Base-by-base conservation (phyloP, 2,797 vertebrate species). In the Tadarida brasiliensis region DNA sequence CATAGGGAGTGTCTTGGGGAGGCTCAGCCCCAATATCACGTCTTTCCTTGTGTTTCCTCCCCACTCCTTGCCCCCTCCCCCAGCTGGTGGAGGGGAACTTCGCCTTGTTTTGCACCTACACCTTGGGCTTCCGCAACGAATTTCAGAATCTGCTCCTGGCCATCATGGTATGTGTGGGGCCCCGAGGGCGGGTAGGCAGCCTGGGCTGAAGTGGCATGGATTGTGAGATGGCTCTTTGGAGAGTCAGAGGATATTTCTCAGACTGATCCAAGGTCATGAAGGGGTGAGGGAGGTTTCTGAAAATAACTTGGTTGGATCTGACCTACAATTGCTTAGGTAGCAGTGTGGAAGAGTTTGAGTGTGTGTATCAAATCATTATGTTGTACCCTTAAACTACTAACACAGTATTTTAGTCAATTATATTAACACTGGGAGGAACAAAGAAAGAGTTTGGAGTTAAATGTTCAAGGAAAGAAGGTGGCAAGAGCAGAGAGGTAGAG, bases 41-140 rank as follows among this genome's bases (percentile, higher is more conserved):
- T 93, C 47, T 74, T 80, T 54, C 11, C n/a, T 68, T 88, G 22
- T 20, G 11, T 92, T 65, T 70, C 33, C 67, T 93, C 68, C 20
- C 57, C 61, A 15, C 20, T 7, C 5, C 1, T 4, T 54, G 3
- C 70, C 3, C 30, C 5, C 1, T 39, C 20, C 28, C 28, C 14
- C 88, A 99, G 99, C 98, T 99, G 28, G 98, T 99, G 92, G 99
- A 99, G 65, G 99, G 99, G 54, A 99, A 99, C 98, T 99, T 99
- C n/a, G 99, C 99, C 15, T 98, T 99, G 80, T 99, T 99, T 98
- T 99, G 99, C 96, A 99, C 98, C 85, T 99, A 99, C 35, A 98
- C 99, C 26, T 98, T 99, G 71, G 99, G 99, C 87, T 99, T 99
- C 97, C 99, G 99, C 85, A 98, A 99, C 0, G 98, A 99, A 93